Evolutionary conservation across 2,113 vertebrate species (phyloP), one percentile per base, ranked within the genome.

Genomic region (Sinocyclocheilus grahami): DNA sequence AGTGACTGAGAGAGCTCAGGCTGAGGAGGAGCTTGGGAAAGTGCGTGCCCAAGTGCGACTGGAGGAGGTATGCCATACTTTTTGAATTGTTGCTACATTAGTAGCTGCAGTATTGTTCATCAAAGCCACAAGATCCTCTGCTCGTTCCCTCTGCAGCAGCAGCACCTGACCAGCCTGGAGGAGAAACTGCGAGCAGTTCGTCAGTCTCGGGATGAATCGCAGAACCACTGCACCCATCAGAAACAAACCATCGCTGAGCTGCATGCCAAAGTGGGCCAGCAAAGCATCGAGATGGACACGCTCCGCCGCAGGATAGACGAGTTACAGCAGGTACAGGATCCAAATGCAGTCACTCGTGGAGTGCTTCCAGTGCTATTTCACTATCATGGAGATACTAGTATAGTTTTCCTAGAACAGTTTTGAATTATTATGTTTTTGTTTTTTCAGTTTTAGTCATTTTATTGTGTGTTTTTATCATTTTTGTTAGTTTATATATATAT

Each of bases 11-110:
- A 93, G 96, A 20, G 91, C 94, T 55, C 96, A 94, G 63, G 96
- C 96, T 0, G 97, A 97, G 80, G 97, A 98, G 88, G 96, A 98
- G 82, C 90, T 98, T 53, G 89, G 95, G 3, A 96, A 95, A 90
- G 94, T 92, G 6, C 94, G 94, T 79, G 93, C 86, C 85, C 96
- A 97, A 87, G 92, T 93, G 2, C 95, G 96, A 5, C 58, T 96
- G 93, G 97, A 99, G 90, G 95, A 97, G 96, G 97, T 99, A 78
- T 2, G 79, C 13, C 2, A 2, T 3, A 60, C 55, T 60, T 0
- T 20, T 1, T 53, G 51, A 37, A 4, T 2, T 18, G 7, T 18
- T 20, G 1, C 30, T 16, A 37, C 30, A 20, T 18, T 1, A 69
- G 13, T 53, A 53, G 16, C 14, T 18, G 16, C 30, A 4, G 67